Base-by-base conservation (phyloP, 30 jellyfish, hydroid and myxozoan genomes). In the Morbakka virulenta region DNA sequence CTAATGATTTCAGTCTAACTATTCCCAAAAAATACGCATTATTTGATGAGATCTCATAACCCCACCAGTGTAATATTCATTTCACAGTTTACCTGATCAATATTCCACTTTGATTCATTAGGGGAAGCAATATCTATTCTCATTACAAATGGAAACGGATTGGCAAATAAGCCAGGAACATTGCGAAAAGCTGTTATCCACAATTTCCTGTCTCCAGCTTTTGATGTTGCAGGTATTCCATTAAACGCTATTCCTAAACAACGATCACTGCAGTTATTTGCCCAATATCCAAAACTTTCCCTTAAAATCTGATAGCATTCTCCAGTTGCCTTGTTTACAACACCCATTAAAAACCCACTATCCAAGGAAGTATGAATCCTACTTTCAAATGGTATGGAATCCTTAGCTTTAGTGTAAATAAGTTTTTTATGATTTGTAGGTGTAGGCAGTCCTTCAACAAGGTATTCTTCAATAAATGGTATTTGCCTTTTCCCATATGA, bases 201-300 rank as follows among this genome's bases (percentile, higher is more conserved):
- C 0, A 82, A 1, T 35, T 62, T 50, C n/a, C 94, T 62, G 23
- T 67, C 73, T n/a, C 80, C 94, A 30, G 24, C 30, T 41, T 53
- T 76, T 12, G 41, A 51, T 34, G 47, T 50, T n/a, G 57, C 87
- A 2, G 94, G 87, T 33, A 35, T 48, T 21, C 87, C 94, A 82
- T 50, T 29, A 14, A 83, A 67, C 2, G 74, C 25, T 47, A 47
- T 12, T 9, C 9, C 24, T 28, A 82, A 51, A 68, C 94, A 82
- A 24, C 62, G 31, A 35, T 70, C 81, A 0, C 79, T 71, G 49
- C 94, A 82, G 28, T 82, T 82, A 67, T 82, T 87, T 1, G 73
- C 4, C 87, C 85, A 67, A 68, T 79, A 11, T 25, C 82, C 87
- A 30, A 82, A 82, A 35, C 94, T 82, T 34, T 82, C 94, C 48